Base-by-base conservation (phyloP, 2,113 vertebrate species). In the Arenaria interpres region DNA sequence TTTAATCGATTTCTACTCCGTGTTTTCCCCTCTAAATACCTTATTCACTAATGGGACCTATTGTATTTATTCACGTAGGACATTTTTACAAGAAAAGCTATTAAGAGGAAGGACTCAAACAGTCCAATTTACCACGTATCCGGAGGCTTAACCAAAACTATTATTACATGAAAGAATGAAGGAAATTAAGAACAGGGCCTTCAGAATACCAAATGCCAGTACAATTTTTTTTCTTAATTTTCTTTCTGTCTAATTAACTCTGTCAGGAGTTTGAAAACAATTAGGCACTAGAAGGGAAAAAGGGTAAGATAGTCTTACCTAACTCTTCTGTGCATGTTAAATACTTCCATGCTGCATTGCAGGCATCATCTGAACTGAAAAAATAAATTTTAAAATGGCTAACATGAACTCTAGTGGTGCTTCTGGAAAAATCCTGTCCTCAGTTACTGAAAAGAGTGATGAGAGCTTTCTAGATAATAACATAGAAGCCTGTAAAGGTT, bases 141-240 rank as follows among this genome's bases (percentile, higher is more conserved):
- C 72, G 27, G 97, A 97, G 97, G 95, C 94, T 93, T 97, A 98
- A 97, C 97, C 95, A 91, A 93, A 95, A 96, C 94, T 96, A 97
- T 97, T 96, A 97, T 94, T 98, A 87, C 95, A 91, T 97, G 87
- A 98, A 98, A 97, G 96, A 98, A 96, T 87, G 62, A 73, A 98
- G 97, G 96, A 98, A 98, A 98, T 98, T 98, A 97, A 96, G 98
- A 98, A 97, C 98, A 98, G 97, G 62, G n/a, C 92, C 91, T 97
- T 88, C 73, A 93, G 93, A 97, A 97, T 86, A 89, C 89, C 89
- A 97, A 96, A 88, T 96, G 93, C 92, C 96, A 97, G 90, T 64
- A 88, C 74, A 91, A 92, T 90, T 96, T 96, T 86, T 96, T 96
- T 78, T 28, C 92, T 90, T 18, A 41, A 91, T 97, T 97, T 95